Conservation (phyloP, 2,113 vertebrate species). For the Tiliqua scincoides region DNA sequence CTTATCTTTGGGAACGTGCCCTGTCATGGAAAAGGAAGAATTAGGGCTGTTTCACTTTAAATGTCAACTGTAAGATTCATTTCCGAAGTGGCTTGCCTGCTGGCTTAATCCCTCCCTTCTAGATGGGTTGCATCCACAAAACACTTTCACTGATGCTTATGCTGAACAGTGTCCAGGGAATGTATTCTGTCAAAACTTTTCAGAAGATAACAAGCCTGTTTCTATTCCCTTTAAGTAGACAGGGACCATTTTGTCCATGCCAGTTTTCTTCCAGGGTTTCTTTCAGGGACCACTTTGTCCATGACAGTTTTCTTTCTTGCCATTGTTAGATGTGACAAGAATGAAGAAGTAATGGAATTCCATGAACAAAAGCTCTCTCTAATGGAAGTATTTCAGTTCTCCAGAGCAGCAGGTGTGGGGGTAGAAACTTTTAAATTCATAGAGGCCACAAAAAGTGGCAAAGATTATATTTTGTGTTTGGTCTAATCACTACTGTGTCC, state of each 20-base stretch:
- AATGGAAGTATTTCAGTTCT: conserved; percentile 53
- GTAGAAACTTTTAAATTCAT: not conserved
- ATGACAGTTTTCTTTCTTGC: conserved; percentile 62
- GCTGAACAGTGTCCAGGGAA: conserved; percentile 54
- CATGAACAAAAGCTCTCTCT: conserved; percentile 58
- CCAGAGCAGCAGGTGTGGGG: conserved; percentile 16
- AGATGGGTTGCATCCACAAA: conserved; percentile 53
- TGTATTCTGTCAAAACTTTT: conserved; percentile 40
- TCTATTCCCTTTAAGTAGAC: conserved; percentile 22
- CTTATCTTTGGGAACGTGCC: no score
- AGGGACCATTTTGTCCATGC: conserved; percentile 41
- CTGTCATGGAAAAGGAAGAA: no score
- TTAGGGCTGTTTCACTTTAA: no score
- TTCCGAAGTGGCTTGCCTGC: conserved; percentile 38
- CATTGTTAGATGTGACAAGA: conserved; percentile 47
- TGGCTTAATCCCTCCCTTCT: conserved; percentile 68
- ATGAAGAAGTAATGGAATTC: conserved; percentile 56
- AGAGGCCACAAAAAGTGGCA: conserved; percentile 50
- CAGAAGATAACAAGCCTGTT: conserved; percentile 52
- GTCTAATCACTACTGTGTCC: conserved; percentile 58
- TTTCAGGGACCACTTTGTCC: conserved; percentile 48
- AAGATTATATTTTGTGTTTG: not conserved
- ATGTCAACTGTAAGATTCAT: no score
- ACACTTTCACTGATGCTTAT: conserved; percentile 55
- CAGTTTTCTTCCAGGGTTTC: conserved; percentile 59